Base-by-base conservation (phyloP, 1,140 invertebrate species). In the Episyrphus balteatus region DNA sequence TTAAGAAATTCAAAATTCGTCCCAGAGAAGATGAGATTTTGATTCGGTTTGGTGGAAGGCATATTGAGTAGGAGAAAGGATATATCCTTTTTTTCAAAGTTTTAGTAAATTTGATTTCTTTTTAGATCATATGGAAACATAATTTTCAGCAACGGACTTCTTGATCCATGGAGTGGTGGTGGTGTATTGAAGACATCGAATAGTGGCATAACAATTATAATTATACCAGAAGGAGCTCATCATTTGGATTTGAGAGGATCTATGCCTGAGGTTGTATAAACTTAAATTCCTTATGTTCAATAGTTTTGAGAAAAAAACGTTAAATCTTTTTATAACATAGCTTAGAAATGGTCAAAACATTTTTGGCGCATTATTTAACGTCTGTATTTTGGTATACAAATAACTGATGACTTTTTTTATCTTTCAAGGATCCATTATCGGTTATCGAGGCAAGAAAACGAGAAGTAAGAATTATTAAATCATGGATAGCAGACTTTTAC, bases 111-210 rank as follows among this genome's bases (percentile, higher is more conserved):
- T 39, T 39, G 15, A 36, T 36, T 12, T 32, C 17, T 18, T 18
- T 32, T 14, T n/a, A 37, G 41, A 1, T 32, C 50, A 8, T 52
- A 34, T 7, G 59, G 52, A 12, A 66, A 66, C 36, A 73, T 88
- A 17, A 66, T 66, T 11, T 66, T 66, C 13, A 66, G 62, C 47
- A 66, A 66, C 41, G 68, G 70, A 1, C 39, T 66, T 8, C 21
- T 66, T 9, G 94, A 98, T 72, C 94, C 94, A 2, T 98, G 94
- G 94, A 84, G 84, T 37, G 81, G 82, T 53, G 92, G 92, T 53
- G 92, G 92, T 26, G 83, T 96, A n/a, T 57, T 88, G 17, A 72
- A 76, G 52, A 80, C 81, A 44, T 59, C 88, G 2, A 84, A 83
- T 21, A 66, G 73, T 6, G 72, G 78, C 10, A 72, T 91, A 0